Percentiles rank a stretch among this genome's conserved stretches.
Evolutionary conservation across 2,888 invertebrate genomes (phyloP).

Genomic region (Andricus quercusramuli): DNA sequence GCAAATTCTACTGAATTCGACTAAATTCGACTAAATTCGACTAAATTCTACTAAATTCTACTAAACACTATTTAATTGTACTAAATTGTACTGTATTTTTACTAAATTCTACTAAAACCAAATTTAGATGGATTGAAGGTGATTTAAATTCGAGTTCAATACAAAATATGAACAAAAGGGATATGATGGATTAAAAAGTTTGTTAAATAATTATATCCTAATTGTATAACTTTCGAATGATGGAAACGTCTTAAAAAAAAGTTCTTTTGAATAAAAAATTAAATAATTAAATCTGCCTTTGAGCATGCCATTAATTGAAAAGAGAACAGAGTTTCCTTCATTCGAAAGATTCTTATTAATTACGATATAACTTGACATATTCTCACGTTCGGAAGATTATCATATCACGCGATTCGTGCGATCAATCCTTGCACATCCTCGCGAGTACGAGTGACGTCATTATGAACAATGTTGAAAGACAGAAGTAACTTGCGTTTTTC

Average conservation of each 20-base stretch:
- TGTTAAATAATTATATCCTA: not conserved
- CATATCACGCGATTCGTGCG: conserved; percentile 49
- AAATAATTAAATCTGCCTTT: not conserved
- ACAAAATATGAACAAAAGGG: not conserved
- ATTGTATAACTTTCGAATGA: not conserved
- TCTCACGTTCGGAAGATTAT: conserved; percentile 58
- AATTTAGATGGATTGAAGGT: too few relatives aligned
- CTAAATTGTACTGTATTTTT: too few relatives aligned
- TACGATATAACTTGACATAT: conserved; percentile 49
- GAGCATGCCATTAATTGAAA: conserved; percentile 41
- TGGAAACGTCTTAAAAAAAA: not conserved
- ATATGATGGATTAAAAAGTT: not conserved
- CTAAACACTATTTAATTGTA: too few relatives aligned
- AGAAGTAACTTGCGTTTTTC: not conserved
- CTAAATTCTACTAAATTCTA: too few relatives aligned
- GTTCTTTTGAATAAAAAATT: not conserved
- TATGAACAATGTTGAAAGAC: conserved; percentile 12
- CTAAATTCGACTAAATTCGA: too few relatives aligned
- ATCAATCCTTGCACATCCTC: conserved; percentile 35
- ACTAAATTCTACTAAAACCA: not conserved
- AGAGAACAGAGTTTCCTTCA: conserved; percentile 44
- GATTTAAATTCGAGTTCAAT: not conserved
- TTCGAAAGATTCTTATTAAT: conserved; percentile 16
- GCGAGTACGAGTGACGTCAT: conserved; percentile 40
- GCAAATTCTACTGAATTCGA: too few relatives aligned